phyloP scores from a whole-genome alignment of 1,140 invertebrate genomes.

The Drosophila pectinifera region DNA sequence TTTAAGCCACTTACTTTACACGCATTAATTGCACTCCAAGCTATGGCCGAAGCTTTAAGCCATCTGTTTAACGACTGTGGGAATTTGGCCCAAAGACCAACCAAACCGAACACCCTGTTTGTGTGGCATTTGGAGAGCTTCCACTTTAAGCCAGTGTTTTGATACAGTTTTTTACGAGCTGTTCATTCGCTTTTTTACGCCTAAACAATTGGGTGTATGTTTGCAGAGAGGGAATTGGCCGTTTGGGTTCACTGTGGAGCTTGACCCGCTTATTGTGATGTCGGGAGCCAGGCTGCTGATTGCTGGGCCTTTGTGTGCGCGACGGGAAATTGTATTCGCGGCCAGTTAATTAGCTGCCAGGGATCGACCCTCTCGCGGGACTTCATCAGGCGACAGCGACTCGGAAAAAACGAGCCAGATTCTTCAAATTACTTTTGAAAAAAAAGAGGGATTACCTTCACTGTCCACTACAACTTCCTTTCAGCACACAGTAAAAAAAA shows the following conservation, averaged over 20 bases:
- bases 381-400: slow-evolving; percentile 58
- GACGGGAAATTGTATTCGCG: slow-evolving; percentile 37
- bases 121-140: slow-evolving; percentile 26
- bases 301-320: slow-evolving; percentile 45
- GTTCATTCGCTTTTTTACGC: slow-evolving; percentile 58
- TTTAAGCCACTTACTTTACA: not conserved
- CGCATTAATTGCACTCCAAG: slow-evolving; percentile 17
- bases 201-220: slow-evolving; percentile 79
- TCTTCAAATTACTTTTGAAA: slow-evolving; percentile 70
- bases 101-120: slow-evolving; percentile 50
- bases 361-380: slow-evolving; percentile 53
- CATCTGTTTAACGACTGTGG: slow-evolving; percentile 35
- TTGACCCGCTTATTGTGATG: slow-evolving; percentile 58
- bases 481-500: slow-evolving; percentile 2
- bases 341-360: slow-evolving; percentile 70
- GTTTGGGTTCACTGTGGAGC: slow-evolving; percentile 44
- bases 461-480: slow-evolving; percentile 8
- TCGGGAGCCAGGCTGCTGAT: slow-evolving; percentile 39
- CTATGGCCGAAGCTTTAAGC: slow-evolving; percentile 22
- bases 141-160: slow-evolving; percentile 41
- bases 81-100: slow-evolving; percentile 21
- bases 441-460: slow-evolving; percentile 25
- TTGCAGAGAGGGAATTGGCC: slow-evolving; percentile 54
- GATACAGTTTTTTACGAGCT: slow-evolving; percentile 68
- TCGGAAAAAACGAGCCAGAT: slow-evolving; percentile 43